Evolutionary conservation across 2,888 invertebrate species (phyloP).

Genomic region (Tenthredo distinguenda): DNA sequence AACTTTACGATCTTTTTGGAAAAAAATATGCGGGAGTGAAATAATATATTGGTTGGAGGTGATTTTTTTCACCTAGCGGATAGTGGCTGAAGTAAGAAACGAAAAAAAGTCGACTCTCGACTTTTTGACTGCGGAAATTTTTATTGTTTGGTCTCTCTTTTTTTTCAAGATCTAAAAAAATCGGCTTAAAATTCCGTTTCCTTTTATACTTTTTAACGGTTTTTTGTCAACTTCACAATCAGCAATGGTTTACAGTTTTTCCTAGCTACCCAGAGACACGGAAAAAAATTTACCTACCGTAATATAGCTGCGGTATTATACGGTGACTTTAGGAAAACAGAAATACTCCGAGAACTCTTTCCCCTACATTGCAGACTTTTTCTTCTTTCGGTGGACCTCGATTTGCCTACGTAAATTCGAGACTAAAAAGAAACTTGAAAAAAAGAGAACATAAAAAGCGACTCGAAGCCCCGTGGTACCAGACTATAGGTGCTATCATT

Average conservation of each 20-base stretch:
- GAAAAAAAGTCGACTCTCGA: not conserved
- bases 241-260: not conserved
- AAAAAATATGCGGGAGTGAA: not conserved
- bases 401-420: not conserved
- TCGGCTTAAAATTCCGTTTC: not conserved
- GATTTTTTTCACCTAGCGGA: not conserved
- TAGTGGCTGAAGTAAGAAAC: not conserved
- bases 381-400: not conserved
- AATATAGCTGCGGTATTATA: not conserved
- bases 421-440: not conserved
- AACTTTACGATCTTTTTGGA: not conserved
- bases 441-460: not conserved
- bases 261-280: not conserved
- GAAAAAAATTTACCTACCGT: not conserved
- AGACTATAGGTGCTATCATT: not conserved
- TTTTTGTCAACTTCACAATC: not conserved
- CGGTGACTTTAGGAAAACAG: not conserved
- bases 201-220: conserved; percentile 18
- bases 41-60: not conserved
- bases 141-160: not conserved
- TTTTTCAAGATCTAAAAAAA: not conserved
- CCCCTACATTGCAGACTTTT: not conserved
- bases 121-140: not conserved
- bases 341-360: not conserved
- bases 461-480: not conserved